Conservation (phyloP, 2,797 vertebrate genomes). For the Heteromormyrus szaboi region DNA sequence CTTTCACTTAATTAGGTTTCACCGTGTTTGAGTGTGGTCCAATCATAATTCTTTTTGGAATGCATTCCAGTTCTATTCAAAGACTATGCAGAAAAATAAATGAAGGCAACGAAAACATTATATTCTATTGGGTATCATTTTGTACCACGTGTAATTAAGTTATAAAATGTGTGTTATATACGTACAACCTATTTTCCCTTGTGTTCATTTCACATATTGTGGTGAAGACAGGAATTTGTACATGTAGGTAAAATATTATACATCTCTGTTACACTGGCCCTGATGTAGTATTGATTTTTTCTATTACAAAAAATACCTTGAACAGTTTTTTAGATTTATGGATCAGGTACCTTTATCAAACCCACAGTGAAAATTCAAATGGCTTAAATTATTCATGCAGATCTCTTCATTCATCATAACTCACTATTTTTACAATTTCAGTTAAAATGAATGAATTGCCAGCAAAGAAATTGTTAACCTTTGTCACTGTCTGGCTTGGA, state of each 20-base stretch:
- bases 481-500: background rate
- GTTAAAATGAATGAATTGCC: background rate
- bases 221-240: background rate
- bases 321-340: background rate
- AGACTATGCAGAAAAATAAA: background rate
- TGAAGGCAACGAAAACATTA: background rate
- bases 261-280: background rate
- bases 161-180: background rate
- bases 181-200: background rate
- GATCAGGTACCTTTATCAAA: background rate
- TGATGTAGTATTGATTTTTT: background rate
- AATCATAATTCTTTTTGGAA: background rate
- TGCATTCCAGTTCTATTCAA: background rate
- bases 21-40: background rate
- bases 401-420: background rate
- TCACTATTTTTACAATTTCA: background rate
- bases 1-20: slow-evolving; percentile 6
- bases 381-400: background rate
- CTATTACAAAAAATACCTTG: background rate
- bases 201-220: background rate
- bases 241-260: background rate
- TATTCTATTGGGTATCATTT: background rate
- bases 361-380: background rate
- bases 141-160: background rate
- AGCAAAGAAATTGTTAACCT: background rate